A percentile compares a stretch with the other conserved stretches of the same genome.
Conservation (phyloP, 1,140 invertebrate genomes). For the Oppia nitens region DNA sequence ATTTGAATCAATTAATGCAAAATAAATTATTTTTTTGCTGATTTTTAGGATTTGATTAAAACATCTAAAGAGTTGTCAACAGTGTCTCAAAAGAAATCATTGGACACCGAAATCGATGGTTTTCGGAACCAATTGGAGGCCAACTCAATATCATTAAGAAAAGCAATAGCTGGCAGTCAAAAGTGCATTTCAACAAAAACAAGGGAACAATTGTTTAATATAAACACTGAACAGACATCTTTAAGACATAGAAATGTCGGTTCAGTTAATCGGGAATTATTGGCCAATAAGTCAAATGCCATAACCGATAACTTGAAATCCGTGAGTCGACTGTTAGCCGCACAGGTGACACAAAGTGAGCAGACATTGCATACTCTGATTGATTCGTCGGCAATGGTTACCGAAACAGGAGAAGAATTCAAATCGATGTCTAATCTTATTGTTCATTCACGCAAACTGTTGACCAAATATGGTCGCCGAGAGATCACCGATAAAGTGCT, state of each 20-base stretch:
- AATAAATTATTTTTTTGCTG: neutral
- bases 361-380: constrained; percentile 63
- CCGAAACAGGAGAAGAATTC: constrained; percentile 61
- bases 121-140: constrained; percentile 5
- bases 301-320: constrained; percentile 65
- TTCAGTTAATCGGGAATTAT: neutral
- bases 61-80: constrained; percentile 1
- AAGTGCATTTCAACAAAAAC: neutral
- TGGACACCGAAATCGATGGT: neutral
- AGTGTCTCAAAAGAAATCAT: neutral
- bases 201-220: neutral
- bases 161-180: neutral
- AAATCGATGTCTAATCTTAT: constrained; percentile 68
- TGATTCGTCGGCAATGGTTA: constrained; percentile 32
- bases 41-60: neutral
- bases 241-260: neutral
- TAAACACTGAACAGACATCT: neutral
- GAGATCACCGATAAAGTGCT: constrained; percentile 89
- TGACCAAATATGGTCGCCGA: constrained; percentile 80
- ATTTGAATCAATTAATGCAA: neutral
- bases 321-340: constrained; percentile 62
- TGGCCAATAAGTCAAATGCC: constrained; percentile 30
- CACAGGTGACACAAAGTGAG: constrained; percentile 67
- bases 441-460: constrained; percentile 64
- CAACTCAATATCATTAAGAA: neutral